These are phyloP conservation scores for Mystacornis crossleyi DNA, from an alignment of 2,113 vertebrate species.

Conservation along the genomic window DNA sequence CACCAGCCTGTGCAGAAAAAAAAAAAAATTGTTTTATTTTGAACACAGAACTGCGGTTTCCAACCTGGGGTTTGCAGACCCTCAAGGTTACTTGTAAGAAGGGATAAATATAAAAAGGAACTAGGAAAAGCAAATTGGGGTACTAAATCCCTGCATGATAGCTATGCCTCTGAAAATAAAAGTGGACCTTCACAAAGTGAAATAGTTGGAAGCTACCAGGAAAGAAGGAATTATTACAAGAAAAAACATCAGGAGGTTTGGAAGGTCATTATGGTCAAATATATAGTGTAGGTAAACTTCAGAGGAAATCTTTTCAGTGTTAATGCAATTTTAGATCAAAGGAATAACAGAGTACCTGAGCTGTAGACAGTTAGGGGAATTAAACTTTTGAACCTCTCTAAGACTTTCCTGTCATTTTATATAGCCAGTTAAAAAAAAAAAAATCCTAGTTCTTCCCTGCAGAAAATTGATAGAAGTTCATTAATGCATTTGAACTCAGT, in stretches of 20 bases:
- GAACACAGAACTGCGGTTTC: neutral
- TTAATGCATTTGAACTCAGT: neutral
- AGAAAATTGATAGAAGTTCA: neutral
- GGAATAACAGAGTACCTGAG: neutral
- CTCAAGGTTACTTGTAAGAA: neutral
- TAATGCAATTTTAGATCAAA: conserved; percentile 9
- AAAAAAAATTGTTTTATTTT: neutral
- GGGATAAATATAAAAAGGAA: neutral
- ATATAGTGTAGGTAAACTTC: neutral
- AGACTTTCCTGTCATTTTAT: neutral
- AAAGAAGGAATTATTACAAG: neutral
- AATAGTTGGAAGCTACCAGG: neutral
- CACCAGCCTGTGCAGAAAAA: neutral
- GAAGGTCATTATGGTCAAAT: neutral
- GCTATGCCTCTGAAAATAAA: neutral
- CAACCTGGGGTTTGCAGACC: neutral
- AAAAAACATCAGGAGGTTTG: neutral
- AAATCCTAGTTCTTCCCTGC: neutral
- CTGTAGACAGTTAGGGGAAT: neutral
- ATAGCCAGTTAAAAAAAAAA: neutral
- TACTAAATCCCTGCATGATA: neutral
- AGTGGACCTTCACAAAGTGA: neutral
- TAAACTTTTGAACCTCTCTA: neutral
- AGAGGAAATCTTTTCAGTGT: neutral
- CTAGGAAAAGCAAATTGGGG: neutral